Evolutionary conservation across 2,888 invertebrate species (phyloP), one percentile per base, ranked within the genome.

Genomic region (Caenorhabditis becei): DNA sequence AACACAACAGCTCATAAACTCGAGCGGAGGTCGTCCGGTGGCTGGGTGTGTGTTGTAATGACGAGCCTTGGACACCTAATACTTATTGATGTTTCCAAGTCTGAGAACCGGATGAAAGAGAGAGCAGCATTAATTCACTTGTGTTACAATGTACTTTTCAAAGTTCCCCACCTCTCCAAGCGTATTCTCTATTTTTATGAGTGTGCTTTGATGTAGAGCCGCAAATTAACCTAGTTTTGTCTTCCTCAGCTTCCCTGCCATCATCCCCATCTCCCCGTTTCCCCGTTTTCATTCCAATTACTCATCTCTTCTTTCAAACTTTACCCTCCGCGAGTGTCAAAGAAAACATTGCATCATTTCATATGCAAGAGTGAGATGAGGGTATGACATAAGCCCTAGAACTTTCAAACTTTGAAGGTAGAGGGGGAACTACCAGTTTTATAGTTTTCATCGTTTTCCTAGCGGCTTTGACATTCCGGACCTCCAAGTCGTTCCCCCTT

Each of bases 221-320:
- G 66, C 53, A 75, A 75, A 75, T 75, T 75, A 75, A 49, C 66
- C 75, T 75, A 75, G 75, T 75, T 75, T 75, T 65, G 51, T 66
- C 24, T 74, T 74, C 65, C n/a, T n/a, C n/a, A n/a, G n/a, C n/a
- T 65, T 72, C 32, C 10, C 32, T 58, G 65, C 63, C 65, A 65
- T 72, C 65, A 4, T 20, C 8, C 24, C 59, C 26, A 16, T 20
- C 41, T 18, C 23, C 32, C 26, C 32, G n/a, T 32, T 20, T 7
- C 32, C 18, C 23, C 32, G n/a, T 7, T 61, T 26, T 26, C 8
- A 41, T 7, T 7, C 8, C 14, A 11, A 2, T 41, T 10, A 16
- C n/a, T 14, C 24, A 37, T 26, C 1, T 28, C n/a, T 28, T 23
- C 20, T 74, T 59, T 44, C 26, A 65, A n/a, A n/a, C n/a, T n/a